These are phyloP conservation scores for Eurosta solidaginis DNA, from an alignment of 1,140 invertebrate genomes.

Conservation along the genomic window DNA sequence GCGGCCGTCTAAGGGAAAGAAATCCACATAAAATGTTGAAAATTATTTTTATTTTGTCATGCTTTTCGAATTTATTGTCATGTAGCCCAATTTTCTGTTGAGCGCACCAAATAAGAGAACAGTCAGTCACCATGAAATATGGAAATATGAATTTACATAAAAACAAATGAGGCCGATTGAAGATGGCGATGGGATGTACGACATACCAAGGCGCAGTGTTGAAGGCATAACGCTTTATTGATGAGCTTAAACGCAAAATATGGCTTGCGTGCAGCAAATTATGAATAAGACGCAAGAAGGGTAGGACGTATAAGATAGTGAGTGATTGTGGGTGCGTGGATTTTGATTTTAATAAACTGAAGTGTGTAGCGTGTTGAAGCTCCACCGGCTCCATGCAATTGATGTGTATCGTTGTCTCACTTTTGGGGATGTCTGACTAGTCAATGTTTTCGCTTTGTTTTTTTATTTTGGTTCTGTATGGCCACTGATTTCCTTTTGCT, in stretches of 20 bases:
- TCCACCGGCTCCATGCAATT: neutral
- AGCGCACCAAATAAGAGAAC: neutral
- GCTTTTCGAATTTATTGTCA: neutral
- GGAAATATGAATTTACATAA: neutral
- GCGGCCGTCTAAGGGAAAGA: neutral
- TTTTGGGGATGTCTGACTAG: neutral
- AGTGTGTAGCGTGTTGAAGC: neutral
- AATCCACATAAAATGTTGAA: neutral
- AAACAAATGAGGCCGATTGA: neutral
- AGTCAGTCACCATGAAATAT: neutral
- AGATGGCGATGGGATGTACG: neutral
- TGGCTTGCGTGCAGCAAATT: conserved; percentile 16
- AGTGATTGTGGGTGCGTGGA: neutral
- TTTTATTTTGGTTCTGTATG: neutral
- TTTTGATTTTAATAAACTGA: neutral
- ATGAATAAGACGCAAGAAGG: neutral
- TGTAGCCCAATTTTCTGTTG: conserved; percentile 6
- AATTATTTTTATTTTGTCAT: neutral
- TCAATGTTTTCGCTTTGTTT: neutral
- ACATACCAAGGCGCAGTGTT: neutral
- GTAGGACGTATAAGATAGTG: too few relatives aligned
- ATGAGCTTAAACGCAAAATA: neutral
- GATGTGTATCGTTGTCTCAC: neutral
- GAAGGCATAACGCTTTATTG: neutral
- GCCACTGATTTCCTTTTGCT: neutral